Evolutionary conservation across 2,888 invertebrate species (phyloP), one percentile per base, ranked within the genome.

Genomic region (Cenopis cana): DNA sequence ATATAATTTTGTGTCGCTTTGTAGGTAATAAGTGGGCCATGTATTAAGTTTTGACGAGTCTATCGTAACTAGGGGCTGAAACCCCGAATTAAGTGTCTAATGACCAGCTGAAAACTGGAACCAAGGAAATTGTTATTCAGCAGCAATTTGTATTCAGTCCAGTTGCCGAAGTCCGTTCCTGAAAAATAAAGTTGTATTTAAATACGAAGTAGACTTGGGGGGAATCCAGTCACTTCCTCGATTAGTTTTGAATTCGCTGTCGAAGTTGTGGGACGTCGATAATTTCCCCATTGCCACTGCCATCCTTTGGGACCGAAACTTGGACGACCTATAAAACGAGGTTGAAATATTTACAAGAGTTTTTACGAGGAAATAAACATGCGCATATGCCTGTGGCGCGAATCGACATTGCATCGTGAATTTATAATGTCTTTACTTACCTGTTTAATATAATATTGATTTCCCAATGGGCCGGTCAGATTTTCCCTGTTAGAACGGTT

Each of bases 161-260:
- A 52, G 59, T 59, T 60, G 29, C 29, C 41, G 33, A 54, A 68
- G 52, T 68, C 46, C 33, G 54, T 65, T 41, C 8, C 36, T 61
- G 24, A 67, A 67, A 67, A 67, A 71, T 71, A 71, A 67, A 61
- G 60, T 66, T 49, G 46, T 60, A 59, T 71, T 56, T 66, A 67
- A 71, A 67, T 61, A 60, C 49, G 61, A 71, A 71, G 29, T 67
- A 56, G 61, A 14, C 24, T 52, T 65, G 66, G 54, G 36, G 49
- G 11, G 54, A 36, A 41, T 61, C 61, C 41, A 73, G 78, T 76
- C 79, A 80, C 79, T 80, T 81, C 79, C 78, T 82, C 81, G 81
- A 82, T 83, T 82, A 79, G 81, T 81, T 81, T 78, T 77, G 74
- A 77, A 79, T 79, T 77, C 76, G 70, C 76, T 73, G 55, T 67